phyloP scores from a whole-genome alignment of 2,888 invertebrate species.

The Catocala nupta region DNA sequence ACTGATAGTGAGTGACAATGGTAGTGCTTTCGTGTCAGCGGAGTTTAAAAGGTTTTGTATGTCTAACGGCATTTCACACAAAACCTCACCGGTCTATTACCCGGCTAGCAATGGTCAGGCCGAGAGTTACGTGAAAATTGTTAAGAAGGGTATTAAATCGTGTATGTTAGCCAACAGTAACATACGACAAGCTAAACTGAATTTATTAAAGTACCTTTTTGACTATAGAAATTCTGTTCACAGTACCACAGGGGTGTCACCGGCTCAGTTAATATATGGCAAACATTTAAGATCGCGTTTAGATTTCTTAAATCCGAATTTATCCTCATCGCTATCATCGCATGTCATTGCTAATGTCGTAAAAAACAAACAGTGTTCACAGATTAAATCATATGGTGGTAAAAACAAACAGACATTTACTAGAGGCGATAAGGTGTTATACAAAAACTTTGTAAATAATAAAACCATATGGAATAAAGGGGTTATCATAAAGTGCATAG shows the following conservation, averaged over 20 bases:
- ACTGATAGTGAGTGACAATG: neutral
- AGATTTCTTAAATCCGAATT: constrained; percentile 5
- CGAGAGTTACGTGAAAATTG: constrained; percentile 2
- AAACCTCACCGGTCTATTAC: constrained; percentile 1
- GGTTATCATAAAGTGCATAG: neutral
- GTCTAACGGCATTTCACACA: neutral
- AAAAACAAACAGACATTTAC: constrained; percentile 7
- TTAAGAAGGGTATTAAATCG: constrained; percentile 11
- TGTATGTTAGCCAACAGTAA: neutral
- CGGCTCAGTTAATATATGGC: constrained; percentile 12
- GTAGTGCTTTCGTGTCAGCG: neutral
- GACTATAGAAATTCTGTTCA: constrained; percentile 18
- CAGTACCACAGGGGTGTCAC: constrained; percentile 5
- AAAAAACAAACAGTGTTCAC: constrained; percentile 10
- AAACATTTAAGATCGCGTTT: constrained; percentile 9
- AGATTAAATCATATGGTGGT: constrained; percentile 10
- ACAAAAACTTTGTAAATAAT: neutral
- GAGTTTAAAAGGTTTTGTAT: neutral
- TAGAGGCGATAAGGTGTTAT: neutral
- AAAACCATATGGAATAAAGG: neutral
- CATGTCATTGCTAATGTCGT: no score
- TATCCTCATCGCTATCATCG: neutral
- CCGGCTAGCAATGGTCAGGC: constrained; percentile 11
- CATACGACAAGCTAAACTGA: no score
- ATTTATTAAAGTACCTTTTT: constrained; percentile 8